Evolutionary conservation across 2,113 vertebrate species (phyloP), one percentile per base, ranked within the genome.

Genomic region (Calypte anna): DNA sequence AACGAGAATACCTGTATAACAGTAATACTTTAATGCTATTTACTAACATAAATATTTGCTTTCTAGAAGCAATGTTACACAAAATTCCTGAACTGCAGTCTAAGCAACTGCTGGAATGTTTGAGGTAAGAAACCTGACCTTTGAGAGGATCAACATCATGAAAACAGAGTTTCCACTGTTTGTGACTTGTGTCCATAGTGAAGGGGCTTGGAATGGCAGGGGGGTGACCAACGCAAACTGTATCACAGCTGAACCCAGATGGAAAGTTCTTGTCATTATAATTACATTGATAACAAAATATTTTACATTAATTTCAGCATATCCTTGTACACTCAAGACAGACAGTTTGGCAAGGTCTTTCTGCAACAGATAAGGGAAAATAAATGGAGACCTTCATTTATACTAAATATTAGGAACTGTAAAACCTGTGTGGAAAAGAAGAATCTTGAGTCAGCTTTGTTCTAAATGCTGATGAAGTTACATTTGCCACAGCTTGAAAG

Each of bases 21-120:
- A 96, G 90, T 76, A 94, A 38, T 90, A 86, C 86, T 93, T 92
- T 68, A 86, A 88, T 93, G 93, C 77, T 96, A 96, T 98, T 98
- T 94, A 97, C 94, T 93, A 96, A 95, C 79, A 95, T 96, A 97
- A 97, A 97, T 96, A 97, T 97, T 98, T 97, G 90, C 95, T 95
- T 95, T 96, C 80, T 92, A 51, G 74, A 97, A 95, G 97, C 82
- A 95, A 59, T 57, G 70, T 91, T 92, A 82, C 55, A 90, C 76
- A 84, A 87, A 97, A 96, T 95, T 90, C 96, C 95, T 94, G 57
- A 96, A 64, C 48, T 33, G 68, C 94, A 91, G 93, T 97, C 95
- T 96, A 88, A 97, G 94, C 91, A 78, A 94, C 92, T 68, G 69
- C 79, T 96, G 96, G 95, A 96, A 92, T 90, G 90, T 92, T 89